Base-by-base conservation (phyloP, 2,113 vertebrate species). In the Odobenus rosmarus region DNA sequence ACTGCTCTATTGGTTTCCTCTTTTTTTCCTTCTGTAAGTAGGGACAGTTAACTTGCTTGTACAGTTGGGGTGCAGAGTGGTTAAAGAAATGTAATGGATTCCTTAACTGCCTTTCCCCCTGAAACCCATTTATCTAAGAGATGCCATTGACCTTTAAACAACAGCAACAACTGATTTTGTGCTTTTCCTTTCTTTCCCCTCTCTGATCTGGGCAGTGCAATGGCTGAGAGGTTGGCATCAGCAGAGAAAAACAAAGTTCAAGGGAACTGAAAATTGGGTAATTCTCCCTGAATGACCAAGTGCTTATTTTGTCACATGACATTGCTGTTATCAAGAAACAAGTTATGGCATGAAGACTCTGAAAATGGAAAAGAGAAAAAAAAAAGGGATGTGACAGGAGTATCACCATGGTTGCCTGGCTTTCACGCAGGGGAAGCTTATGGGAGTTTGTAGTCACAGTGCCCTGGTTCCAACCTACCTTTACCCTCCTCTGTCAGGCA, bases 181-280 rank as follows among this genome's bases (percentile, higher is more conserved):
- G 12, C 31, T 51, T 91, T 90, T 67, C 13, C 21, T 92, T 69
- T 77, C 80, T 88, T 87, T 95, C n/a, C 57, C 24, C 83, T 61
- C 16, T 74, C 79, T 96, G 80, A 93, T 90, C 64, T 69, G 92
- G 87, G 89, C 74, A 90, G 31, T 67, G 86, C 57, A 42, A 36
- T 92, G 93, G 36, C 90, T 59, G 51, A 77, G 92, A 89, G 89
- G 64, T 67, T 93, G 93, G 90, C 90, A 92, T 79, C 49, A 69
- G 76, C 98, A 80, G 39, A 89, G 76, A 71, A 97, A 96, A 61
- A 39, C 92, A 95, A 96, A 96, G 95, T 95, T 96, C 95, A 96
- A 95, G 97, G 86, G 74, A 92, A 79, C 15, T 89, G 86, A 86
- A 93, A 90, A 90, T 95, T 94, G 95, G 72, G 90, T 90, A 85